These are phyloP conservation scores for Cnemophilus loriae DNA, from an alignment of 2,113 vertebrate species.

Conservation along the genomic window DNA sequence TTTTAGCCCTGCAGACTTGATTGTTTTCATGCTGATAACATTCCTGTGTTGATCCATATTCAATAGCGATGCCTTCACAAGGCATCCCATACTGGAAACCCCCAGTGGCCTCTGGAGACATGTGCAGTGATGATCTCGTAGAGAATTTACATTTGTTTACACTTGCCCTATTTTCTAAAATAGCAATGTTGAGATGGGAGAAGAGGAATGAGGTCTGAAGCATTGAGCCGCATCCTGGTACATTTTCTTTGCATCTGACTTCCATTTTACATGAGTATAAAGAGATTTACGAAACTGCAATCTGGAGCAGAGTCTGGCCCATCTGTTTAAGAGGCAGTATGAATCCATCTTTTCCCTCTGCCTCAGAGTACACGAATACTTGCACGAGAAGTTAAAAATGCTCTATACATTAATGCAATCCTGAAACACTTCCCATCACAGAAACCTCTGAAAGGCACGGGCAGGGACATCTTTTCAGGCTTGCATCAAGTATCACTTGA, in stretches of 20 bases:
- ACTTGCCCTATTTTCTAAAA: background rate
- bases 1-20: background rate
- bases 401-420: background rate
- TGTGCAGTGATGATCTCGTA: fast-evolving
- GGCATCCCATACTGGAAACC: background rate
- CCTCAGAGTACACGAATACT: background rate
- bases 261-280: background rate
- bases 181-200: background rate
- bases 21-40: background rate
- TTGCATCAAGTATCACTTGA: background rate
- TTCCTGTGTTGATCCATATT: background rate
- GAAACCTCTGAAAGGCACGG: background rate
- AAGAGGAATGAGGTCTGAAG: background rate
- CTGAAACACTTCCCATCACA: background rate
- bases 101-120: background rate
- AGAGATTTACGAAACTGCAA: background rate
- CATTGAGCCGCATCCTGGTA: too few species aligned
- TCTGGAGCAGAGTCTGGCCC: background rate
- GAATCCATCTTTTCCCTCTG: background rate
- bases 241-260: background rate
- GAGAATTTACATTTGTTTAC: background rate
- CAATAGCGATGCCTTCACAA: background rate
- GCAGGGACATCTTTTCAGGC: background rate
- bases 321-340: background rate
- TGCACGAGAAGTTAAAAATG: background rate